These are phyloP conservation scores for Hydroisotoma schaefferi DNA, from an alignment of 2,888 invertebrate species.

Conservation along the genomic window DNA sequence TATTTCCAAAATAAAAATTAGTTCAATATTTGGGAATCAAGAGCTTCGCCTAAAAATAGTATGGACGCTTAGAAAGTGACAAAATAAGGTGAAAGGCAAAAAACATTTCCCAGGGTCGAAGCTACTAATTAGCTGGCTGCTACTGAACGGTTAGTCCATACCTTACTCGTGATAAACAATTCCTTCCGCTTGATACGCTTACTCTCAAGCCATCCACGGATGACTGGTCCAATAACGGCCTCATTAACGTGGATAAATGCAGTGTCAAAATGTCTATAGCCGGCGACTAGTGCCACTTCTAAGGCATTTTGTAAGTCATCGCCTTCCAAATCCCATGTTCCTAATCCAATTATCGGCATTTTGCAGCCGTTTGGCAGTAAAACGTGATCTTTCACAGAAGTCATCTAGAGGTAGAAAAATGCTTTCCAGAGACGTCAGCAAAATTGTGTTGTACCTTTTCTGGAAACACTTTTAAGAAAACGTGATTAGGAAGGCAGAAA, in stretches of 20 bases:
- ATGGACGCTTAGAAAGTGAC: too few relatives aligned
- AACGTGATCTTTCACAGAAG: constrained; percentile 19
- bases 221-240: constrained; percentile 50
- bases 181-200: constrained; percentile 51
- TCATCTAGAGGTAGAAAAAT: too few relatives aligned
- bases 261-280: constrained; percentile 52
- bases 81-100: too few relatives aligned
- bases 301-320: constrained; percentile 26
- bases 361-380: constrained; percentile 52
- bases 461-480: too few relatives aligned
- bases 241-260: constrained; percentile 51
- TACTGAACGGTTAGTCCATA: constrained; percentile 27
- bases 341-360: constrained; percentile 63
- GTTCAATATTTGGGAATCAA: too few relatives aligned
- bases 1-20: neutral
- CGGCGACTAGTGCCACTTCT: constrained; percentile 49
- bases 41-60: too few relatives aligned
- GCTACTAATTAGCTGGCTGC: too few relatives aligned
- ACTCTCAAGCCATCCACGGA: constrained; percentile 49
- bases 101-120: too few relatives aligned
- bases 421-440: too few relatives aligned
- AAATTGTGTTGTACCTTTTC: too few relatives aligned
- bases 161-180: constrained; percentile 52
- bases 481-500: too few relatives aligned
- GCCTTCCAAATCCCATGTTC: constrained; percentile 50